Base-by-base conservation (phyloP, 2,113 vertebrate species). In the Salminus brasiliensis region DNA sequence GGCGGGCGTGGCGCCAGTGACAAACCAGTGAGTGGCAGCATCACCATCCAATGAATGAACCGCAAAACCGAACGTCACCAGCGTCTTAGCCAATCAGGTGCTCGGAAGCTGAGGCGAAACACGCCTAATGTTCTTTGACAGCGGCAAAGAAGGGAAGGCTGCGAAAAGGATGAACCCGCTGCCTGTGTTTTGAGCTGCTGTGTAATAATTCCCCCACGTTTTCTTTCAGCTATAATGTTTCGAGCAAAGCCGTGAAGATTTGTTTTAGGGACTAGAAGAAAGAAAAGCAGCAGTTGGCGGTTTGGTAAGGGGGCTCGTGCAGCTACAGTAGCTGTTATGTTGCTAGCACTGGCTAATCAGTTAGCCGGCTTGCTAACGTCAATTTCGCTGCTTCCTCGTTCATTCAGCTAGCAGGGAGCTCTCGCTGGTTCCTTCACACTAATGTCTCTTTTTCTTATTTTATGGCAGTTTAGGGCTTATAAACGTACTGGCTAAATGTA, bases 1-100 rank as follows among this genome's bases (percentile, higher is more conserved):
- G 70, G 70, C 29, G 52, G 25, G 57, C 41, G 32, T 52, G 39
- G 69, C 12, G 5, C 21, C 13, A 5, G 39, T 65, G 52, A 49
- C 27, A 53, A 29, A 11, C 0, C 7, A 21, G 0, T 82, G 41
- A 85, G 49, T 32, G 74, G 71, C 5, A 18, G 15, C 3, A 11
- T 0, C 25, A 0, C 57, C 11, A 13, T 43, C 90, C 89, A 91
- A 92, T 91, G 70, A 79, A 21, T 23, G 53, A n/a, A n/a, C 13
- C 0, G 0, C 0, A 29, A 23, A 16, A 6, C 0, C 0, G 0
- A 3, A 25, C 57, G 76, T 34, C 69, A 47, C 23, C 4, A 29
- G 0, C 18, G 39, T 59, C 15, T 0, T 43, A 59, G 29, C 91
- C 86, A 93, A 92, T 91, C 84, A 66, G 8, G 53, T 57, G 25